Conservation (phyloP, 2,113 vertebrate species). For the Okapia johnstoni region DNA sequence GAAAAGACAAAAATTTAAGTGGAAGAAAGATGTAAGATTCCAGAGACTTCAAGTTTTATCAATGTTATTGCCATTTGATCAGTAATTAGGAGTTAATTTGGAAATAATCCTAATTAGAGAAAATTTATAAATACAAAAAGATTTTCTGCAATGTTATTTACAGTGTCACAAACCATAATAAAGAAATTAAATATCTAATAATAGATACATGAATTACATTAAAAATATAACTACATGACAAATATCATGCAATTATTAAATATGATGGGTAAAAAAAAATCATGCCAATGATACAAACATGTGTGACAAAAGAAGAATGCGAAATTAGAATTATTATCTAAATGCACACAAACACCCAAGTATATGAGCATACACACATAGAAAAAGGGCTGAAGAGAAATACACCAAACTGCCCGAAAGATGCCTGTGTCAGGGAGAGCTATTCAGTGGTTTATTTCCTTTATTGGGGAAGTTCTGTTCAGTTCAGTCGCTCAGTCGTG, state of each 20-base stretch:
- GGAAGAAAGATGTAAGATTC: neutral
- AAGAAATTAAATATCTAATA: neutral
- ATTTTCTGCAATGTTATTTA: neutral
- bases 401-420: neutral
- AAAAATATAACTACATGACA: neutral
- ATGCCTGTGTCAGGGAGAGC: neutral
- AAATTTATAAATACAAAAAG: neutral
- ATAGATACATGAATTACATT: neutral
- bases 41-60: neutral
- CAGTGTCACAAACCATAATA: neutral
- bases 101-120: neutral
- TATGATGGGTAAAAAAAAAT: neutral
- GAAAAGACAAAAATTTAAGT: neutral
- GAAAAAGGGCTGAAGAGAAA: neutral
- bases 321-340: neutral
- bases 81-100: constrained; percentile 16
- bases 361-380: neutral
- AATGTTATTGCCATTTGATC: neutral
- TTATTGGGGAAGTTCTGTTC: neutral
- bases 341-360: neutral
- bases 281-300: neutral
- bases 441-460: neutral
- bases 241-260: neutral
- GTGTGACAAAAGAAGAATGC: neutral
- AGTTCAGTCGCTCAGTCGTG: too few species aligned